A percentile compares a stretch with the other conserved stretches of the same genome.
These are phyloP conservation scores for Gryllus bimaculatus DNA, from an alignment of 1,140 invertebrate species.

Conservation along the genomic window DNA sequence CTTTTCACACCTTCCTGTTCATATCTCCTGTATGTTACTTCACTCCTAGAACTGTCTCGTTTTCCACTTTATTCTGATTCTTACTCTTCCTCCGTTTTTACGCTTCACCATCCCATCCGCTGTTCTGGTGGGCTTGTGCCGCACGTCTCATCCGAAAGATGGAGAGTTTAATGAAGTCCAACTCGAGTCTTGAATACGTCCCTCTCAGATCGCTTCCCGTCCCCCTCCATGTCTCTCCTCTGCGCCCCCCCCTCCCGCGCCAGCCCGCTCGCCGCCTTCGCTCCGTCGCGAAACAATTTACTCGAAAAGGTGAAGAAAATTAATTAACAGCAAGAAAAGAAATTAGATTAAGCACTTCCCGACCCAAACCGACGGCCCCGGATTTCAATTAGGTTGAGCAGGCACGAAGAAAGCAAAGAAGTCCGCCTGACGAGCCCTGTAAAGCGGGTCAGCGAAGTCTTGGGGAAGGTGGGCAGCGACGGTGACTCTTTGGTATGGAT, in stretches of 20 bases:
- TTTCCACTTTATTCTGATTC: too few relatives aligned
- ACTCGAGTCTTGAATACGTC: background rate
- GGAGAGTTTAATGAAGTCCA: background rate
- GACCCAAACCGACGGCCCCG: background rate
- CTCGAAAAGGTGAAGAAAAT: background rate
- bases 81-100: too few relatives aligned
- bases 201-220: background rate
- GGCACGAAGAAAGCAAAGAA: background rate
- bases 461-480: too few relatives aligned
- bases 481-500: too few relatives aligned
- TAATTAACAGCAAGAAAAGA: background rate
- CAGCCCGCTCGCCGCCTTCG: background rate
- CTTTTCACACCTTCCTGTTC: too few relatives aligned
- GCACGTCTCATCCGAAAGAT: too few relatives aligned
- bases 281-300: background rate
- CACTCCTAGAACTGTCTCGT: too few relatives aligned
- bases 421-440: background rate
- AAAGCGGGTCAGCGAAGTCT: too few relatives aligned
- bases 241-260: too few relatives aligned
- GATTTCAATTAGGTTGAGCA: background rate
- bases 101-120: too few relatives aligned
- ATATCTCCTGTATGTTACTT: too few relatives aligned
- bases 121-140: too few relatives aligned
- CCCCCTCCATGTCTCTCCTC: background rate
- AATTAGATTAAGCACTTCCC: slow-evolving; percentile 4